Evolutionary conservation across 2,113 vertebrate species (phyloP).

Genomic region (Cyprinodon brontotheroides): DNA sequence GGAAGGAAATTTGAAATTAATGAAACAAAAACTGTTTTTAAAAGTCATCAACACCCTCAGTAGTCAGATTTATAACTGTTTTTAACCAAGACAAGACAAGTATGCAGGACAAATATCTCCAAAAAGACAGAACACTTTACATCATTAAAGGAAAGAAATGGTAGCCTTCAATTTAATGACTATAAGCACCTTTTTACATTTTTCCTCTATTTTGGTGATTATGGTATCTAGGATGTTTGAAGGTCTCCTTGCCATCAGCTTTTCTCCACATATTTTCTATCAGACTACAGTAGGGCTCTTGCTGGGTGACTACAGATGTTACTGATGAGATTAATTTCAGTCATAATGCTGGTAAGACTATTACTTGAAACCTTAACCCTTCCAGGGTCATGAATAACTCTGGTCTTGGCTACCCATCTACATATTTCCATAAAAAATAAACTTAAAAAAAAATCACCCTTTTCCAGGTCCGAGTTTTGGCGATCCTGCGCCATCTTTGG

Average conservation of each 20-base stretch:
- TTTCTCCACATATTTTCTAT: not conserved
- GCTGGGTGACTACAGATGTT: not conserved
- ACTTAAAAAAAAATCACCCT: constrained; percentile 80
- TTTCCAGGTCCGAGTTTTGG: constrained; percentile 96
- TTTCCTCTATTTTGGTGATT: not conserved
- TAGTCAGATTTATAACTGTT: too few species aligned
- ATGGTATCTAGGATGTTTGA: not conserved
- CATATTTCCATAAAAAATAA: not conserved
- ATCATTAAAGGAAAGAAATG: too few species aligned
- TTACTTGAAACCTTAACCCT: not conserved
- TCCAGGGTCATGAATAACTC: not conserved
- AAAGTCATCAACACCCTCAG: too few species aligned
- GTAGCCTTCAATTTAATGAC: too few species aligned
- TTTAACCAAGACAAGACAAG: too few species aligned
- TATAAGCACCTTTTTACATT: not conserved
- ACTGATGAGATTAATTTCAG: not conserved
- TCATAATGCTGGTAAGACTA: not conserved
- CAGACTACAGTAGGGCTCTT: too few species aligned
- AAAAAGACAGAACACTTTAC: too few species aligned
- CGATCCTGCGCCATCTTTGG: constrained; percentile 95
- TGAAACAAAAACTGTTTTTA: not conserved
- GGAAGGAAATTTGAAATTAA: not conserved
- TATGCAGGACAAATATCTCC: too few species aligned
- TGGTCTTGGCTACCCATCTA: not conserved
- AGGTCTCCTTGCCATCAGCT: not conserved